Evolutionary conservation across 2,797 vertebrate genomes (phyloP).

Genomic region (Oreochromis mossambicus): DNA sequence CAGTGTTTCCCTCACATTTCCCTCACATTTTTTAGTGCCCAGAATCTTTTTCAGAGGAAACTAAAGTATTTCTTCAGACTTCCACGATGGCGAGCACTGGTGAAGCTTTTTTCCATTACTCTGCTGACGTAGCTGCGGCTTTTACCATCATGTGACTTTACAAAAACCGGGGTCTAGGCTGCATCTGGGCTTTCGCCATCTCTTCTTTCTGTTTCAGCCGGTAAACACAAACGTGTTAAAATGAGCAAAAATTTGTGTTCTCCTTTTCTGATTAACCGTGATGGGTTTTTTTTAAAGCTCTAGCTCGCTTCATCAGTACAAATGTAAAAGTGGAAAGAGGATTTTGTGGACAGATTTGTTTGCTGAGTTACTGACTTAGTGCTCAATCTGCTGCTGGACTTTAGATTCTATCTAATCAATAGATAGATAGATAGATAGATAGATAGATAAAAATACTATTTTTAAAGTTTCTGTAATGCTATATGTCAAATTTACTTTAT

Average conservation of each 20-base stretch:
- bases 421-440: too few species aligned
- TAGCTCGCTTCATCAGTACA: background rate
- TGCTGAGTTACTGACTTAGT: background rate
- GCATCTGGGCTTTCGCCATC: accelerated
- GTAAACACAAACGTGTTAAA: accelerated
- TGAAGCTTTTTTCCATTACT: background rate
- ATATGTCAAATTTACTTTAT: accelerated
- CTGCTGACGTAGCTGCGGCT: background rate
- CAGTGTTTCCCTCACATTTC: background rate
- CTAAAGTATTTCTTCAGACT: background rate
- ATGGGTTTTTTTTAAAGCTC: background rate
- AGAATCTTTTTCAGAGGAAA: background rate
- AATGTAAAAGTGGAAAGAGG: background rate
- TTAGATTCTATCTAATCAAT: background rate
- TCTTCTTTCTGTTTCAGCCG: background rate
- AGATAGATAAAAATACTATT: background rate
- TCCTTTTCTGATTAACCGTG: accelerated
- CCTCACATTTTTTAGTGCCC: background rate
- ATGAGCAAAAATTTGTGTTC: accelerated
- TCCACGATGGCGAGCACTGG: background rate
- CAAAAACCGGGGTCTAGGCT: background rate
- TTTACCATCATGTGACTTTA: background rate
- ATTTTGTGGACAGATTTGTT: background rate
- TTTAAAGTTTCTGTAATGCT: background rate
- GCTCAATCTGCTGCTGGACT: background rate